phyloP scores from a whole-genome alignment of 2,797 vertebrate species.

The Sebastes hopkinsi region DNA sequence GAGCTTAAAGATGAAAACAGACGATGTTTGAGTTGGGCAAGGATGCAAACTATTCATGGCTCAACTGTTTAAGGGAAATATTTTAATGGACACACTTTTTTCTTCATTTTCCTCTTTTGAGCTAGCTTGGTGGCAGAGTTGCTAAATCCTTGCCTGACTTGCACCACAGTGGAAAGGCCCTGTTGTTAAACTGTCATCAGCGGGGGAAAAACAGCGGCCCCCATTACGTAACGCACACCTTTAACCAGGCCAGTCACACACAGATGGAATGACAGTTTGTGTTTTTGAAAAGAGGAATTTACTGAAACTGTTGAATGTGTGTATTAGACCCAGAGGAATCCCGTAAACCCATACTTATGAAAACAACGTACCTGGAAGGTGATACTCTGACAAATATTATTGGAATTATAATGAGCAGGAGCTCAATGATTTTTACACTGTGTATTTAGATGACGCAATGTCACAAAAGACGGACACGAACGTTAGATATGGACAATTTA shows the following conservation, averaged over 20 bases:
- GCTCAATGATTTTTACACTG: conserved; percentile 20
- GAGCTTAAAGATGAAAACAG: conserved; percentile 6
- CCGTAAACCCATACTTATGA: conserved; percentile 44
- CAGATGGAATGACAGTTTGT: conserved; percentile 27
- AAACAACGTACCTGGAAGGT: conserved; percentile 4
- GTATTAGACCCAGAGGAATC: conserved; percentile 37
- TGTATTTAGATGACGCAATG: conserved; percentile 53
- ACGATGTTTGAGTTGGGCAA: not conserved
- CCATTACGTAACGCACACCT: conserved; percentile 44
- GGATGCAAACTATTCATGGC: not conserved
- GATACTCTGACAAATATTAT: conserved; percentile 8
- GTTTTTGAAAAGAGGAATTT: conserved; percentile 44
- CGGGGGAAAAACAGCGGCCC: conserved; percentile 22
- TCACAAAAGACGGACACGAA: conserved; percentile 9
- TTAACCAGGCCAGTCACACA: conserved; percentile 7
- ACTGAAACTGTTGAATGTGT: conserved; percentile 42
- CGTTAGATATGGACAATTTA: not conserved
- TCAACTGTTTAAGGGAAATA: not conserved
- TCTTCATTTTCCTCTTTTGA: not conserved
- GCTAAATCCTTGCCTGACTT: not conserved
- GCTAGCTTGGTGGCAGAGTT: not conserved
- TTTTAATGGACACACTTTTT: not conserved
- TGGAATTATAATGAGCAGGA: conserved; percentile 34
- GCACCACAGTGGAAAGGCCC: not conserved
- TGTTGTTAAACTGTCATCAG: conserved; percentile 47